These are phyloP conservation scores for Calameuta pallipes DNA, from an alignment of 2,888 invertebrate genomes.

Conservation along the genomic window DNA sequence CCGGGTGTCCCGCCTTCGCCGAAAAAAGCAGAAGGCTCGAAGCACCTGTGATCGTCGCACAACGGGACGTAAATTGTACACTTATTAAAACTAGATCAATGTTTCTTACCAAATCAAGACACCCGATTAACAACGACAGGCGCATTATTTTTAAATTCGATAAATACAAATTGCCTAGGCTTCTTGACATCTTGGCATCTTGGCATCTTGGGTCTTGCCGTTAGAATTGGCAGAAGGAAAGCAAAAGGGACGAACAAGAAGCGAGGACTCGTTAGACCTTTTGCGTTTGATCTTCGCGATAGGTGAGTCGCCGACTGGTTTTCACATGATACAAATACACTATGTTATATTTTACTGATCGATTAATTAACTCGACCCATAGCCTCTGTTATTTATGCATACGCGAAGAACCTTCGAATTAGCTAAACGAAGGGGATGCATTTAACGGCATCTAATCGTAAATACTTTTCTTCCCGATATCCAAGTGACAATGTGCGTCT, in stretches of 20 bases:
- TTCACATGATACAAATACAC: neutral
- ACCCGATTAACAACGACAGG: neutral
- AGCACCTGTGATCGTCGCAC: conserved; percentile 56
- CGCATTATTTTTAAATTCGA: neutral
- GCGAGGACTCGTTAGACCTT: neutral
- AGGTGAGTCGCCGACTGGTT: neutral
- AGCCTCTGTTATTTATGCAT: neutral
- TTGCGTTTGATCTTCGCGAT: neutral
- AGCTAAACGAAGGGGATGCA: neutral
- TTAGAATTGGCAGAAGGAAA: neutral
- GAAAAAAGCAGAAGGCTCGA: conserved; percentile 62
- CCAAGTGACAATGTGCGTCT: neutral
- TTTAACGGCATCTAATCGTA: neutral
- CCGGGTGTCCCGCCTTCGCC: conserved; percentile 49
- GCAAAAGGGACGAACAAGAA: neutral
- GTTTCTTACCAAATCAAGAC: neutral
- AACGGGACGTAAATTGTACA: conserved; percentile 23
- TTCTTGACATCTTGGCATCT: too few relatives aligned
- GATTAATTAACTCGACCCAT: neutral
- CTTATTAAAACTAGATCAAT: neutral
- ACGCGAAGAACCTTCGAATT: neutral
- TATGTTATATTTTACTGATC: neutral
- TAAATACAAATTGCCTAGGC: neutral
- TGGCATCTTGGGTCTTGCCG: neutral
- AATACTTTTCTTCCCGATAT: neutral